These are phyloP conservation scores for Chloebia gouldiae DNA, from an alignment of 2,113 vertebrate genomes.

Conservation along the genomic window DNA sequence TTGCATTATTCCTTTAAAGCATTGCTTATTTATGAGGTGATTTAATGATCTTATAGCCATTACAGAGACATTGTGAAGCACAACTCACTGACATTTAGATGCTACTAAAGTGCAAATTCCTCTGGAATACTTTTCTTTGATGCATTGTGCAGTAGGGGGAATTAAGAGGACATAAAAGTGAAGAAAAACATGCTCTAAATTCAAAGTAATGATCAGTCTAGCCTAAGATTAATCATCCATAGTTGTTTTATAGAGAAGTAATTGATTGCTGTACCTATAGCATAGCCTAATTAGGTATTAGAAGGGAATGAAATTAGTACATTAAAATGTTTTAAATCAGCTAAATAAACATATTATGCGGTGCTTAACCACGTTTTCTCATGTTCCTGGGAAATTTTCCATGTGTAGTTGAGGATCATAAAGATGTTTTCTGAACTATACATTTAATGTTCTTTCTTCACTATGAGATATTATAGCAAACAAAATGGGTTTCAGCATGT, in stretches of 20 bases:
- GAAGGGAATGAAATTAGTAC: background rate
- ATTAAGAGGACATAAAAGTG: background rate
- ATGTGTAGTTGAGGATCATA: background rate
- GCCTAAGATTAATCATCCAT: background rate
- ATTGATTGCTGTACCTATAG: background rate
- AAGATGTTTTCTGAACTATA: background rate
- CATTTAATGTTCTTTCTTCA: background rate
- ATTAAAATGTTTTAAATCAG: background rate
- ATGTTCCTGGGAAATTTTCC: background rate
- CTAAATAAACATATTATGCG: background rate
- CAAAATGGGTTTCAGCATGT: background rate
- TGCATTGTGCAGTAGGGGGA: background rate
- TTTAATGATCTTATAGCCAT: background rate
- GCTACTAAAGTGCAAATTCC: background rate
- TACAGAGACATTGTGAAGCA: background rate
- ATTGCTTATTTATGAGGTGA: background rate
- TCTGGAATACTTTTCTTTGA: background rate
- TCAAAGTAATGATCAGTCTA: background rate
- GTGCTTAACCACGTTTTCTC: background rate
- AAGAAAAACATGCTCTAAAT: background rate
- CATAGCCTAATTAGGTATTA: background rate
- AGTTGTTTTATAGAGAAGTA: background rate
- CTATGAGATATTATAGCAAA: background rate
- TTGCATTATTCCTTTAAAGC: conserved; percentile 25
- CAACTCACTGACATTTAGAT: background rate